Percentiles rank a stretch among this genome's conserved stretches.
Conservation (phyloP, 2,113 vertebrate genomes). For the Chaetura pelagica region DNA sequence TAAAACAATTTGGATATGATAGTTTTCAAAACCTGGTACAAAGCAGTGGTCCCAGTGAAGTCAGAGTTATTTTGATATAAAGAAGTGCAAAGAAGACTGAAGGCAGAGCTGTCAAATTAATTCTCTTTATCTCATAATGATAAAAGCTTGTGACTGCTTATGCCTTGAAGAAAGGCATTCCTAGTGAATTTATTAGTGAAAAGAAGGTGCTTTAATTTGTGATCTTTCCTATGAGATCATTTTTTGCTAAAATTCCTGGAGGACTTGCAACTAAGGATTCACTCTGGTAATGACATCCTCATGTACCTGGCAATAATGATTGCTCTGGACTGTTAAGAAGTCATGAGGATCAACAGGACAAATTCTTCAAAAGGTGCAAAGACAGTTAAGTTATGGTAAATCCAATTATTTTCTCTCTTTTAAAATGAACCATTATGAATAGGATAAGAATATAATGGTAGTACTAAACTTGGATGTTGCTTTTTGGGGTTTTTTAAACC, state of each 20-base stretch:
- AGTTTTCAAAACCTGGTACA: neutral
- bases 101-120: slow-evolving; percentile 64
- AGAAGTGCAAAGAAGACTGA: neutral
- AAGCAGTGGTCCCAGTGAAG: neutral
- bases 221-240: neutral
- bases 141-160: slow-evolving; percentile 24
- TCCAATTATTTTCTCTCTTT: neutral
- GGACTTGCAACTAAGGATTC: neutral
- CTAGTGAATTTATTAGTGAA: slow-evolving; percentile 5
- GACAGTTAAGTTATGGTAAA: neutral
- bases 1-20: neutral
- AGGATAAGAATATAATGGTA: neutral
- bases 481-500: neutral
- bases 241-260: neutral
- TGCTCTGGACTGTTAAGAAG: accelerated
- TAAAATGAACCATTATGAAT: neutral
- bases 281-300: neutral
- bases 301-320: neutral
- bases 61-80: slow-evolving; percentile 4
- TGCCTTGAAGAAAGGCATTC: neutral
- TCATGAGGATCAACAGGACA: neutral
- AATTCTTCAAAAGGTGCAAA: neutral
- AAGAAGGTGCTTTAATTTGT: neutral
- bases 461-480: neutral
- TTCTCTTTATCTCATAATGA: slow-evolving; percentile 57